Evolutionary conservation across 2,888 invertebrate genomes (phyloP).

Genomic region (Drosophila histrio): DNA sequence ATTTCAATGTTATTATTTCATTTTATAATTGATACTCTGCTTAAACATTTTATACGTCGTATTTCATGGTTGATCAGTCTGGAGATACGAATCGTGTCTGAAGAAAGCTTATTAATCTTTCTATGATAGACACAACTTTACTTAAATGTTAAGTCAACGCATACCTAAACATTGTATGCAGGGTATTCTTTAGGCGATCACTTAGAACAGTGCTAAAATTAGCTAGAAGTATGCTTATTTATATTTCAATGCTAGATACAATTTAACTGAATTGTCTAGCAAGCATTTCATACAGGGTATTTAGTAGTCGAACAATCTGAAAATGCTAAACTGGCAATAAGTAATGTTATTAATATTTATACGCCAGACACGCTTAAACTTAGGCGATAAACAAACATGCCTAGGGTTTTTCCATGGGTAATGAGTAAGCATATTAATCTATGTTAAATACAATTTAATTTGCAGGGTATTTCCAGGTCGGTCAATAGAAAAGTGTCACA

Average conservation of each 20-base stretch:
- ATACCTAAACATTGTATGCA: neutral
- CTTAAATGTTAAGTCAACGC: neutral
- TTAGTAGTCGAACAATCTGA: too few relatives aligned
- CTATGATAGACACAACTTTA: neutral
- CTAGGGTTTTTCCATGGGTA: too few relatives aligned
- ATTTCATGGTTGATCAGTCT: too few relatives aligned
- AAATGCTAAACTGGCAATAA: too few relatives aligned
- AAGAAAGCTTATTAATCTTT: neutral
- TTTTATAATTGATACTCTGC: too few relatives aligned
- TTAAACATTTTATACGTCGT: too few relatives aligned
- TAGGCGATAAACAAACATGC: too few relatives aligned
- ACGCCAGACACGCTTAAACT: too few relatives aligned
- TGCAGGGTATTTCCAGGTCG: neutral
- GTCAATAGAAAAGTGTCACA: neutral
- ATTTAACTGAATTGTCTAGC: neutral
- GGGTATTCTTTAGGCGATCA: neutral
- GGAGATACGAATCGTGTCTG: too few relatives aligned
- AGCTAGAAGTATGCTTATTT: neutral
- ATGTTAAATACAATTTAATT: neutral
- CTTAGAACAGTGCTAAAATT: neutral
- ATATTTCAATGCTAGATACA: neutral
- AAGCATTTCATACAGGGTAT: conserved; percentile 2
- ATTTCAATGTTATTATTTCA: too few relatives aligned
- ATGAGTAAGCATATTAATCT: neutral
- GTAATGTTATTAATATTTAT: too few relatives aligned